A percentile compares a stretch with the other conserved stretches of the same genome.
Conservation (phyloP, 2,113 vertebrate genomes). For the Malaclemys terrapin region DNA sequence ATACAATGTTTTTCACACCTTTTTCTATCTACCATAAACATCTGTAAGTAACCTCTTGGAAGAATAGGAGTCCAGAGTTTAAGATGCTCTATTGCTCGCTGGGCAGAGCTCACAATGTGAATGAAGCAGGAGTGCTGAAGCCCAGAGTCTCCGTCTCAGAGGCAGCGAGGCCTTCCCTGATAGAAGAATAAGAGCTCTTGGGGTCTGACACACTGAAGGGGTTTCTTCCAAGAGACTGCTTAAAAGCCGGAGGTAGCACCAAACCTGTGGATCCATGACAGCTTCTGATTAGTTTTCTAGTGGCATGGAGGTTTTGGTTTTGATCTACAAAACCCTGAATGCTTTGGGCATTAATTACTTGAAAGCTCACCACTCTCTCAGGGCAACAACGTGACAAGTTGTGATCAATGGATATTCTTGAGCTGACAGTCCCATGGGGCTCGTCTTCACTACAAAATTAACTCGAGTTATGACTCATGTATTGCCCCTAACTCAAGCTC, state of each 20-base stretch:
- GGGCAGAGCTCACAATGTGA: neutral
- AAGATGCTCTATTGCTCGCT: neutral
- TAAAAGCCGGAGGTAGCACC: neutral
- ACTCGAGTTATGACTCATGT: slow-evolving; percentile 17
- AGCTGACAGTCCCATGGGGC: slow-evolving; percentile 64
- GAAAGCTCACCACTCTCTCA: slow-evolving; percentile 48
- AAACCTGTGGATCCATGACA: neutral
- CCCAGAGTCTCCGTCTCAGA: neutral
- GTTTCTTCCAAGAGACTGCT: neutral
- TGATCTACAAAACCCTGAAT: slow-evolving; percentile 67
- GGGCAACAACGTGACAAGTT: slow-evolving; percentile 29
- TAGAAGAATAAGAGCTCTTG: neutral
- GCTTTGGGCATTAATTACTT: slow-evolving; percentile 74
- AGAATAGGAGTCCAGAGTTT: neutral
- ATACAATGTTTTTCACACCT: no score
- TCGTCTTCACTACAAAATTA: slow-evolving; percentile 48
- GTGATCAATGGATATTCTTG: slow-evolving; percentile 55
- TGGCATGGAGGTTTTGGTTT: slow-evolving; percentile 62
- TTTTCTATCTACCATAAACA: no score
- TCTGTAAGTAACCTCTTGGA: neutral
- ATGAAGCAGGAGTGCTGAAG: neutral
- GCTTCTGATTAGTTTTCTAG: slow-evolving; percentile 63
- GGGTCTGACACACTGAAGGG: neutral
- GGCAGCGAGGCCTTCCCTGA: neutral
- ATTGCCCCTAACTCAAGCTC: slow-evolving; percentile 44